These are phyloP conservation scores for Danio albolineatus DNA, from an alignment of 2,797 vertebrate species.

Conservation along the genomic window DNA sequence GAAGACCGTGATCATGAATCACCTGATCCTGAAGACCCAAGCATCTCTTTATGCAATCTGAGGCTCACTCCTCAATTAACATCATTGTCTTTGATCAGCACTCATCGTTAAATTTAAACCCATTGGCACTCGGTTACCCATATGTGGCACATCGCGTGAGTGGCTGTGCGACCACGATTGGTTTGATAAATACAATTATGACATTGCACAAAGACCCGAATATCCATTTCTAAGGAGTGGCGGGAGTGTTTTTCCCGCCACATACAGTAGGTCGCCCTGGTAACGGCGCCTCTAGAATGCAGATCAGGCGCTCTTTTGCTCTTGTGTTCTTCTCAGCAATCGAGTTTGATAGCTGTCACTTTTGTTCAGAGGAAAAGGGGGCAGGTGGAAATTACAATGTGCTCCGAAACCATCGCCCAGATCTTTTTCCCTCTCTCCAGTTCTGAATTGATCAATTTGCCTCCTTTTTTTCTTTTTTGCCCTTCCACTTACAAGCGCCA, in stretches of 20 bases:
- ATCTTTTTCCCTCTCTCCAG: slow-evolving; percentile 60
- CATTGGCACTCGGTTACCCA: slow-evolving; percentile 40
- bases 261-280: slow-evolving; percentile 82
- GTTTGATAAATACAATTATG: slow-evolving; percentile 74
- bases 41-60: slow-evolving; percentile 40
- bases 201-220: slow-evolving; percentile 77
- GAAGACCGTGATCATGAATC: background rate
- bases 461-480: slow-evolving; percentile 55
- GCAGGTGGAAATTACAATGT: slow-evolving; percentile 80
- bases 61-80: slow-evolving; percentile 15
- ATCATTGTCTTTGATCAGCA: slow-evolving; percentile 53
- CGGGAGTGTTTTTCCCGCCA: slow-evolving; percentile 74
- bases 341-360: slow-evolving; percentile 80
- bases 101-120: slow-evolving; percentile 40
- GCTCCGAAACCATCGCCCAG: slow-evolving; percentile 71
- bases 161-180: slow-evolving; percentile 66
- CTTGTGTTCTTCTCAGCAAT: slow-evolving; percentile 77
- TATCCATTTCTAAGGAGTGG: slow-evolving; percentile 82
- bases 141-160: slow-evolving; percentile 28
- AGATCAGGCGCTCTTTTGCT: slow-evolving; percentile 73
- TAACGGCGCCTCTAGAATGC: slow-evolving; percentile 80
- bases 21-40: slow-evolving; percentile 12
- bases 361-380: slow-evolving; percentile 76
- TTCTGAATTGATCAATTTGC: slow-evolving; percentile 70
- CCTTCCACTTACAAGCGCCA: slow-evolving; percentile 66